Base-by-base conservation (phyloP, 2,888 invertebrate genomes). In the Cheilosia variabilis region DNA sequence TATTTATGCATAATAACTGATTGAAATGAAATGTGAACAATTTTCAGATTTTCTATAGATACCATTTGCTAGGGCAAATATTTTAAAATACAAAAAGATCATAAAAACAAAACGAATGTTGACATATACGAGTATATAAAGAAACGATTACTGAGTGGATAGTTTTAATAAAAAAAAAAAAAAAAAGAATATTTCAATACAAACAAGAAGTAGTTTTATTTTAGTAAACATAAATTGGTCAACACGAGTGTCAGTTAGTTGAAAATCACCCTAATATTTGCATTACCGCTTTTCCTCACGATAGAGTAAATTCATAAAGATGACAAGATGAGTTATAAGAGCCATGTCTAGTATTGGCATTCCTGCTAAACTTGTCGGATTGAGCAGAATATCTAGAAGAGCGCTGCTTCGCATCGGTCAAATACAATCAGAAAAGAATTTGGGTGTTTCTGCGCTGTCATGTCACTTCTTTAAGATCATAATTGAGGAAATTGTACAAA, bases 131-230 rank as follows among this genome's bases (percentile, higher is more conserved):
- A 45, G 65, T 58, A 57, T 65, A 62, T 19, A 69, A 37, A 62
- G 55, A 52, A 72, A 55, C 17, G 58, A 72, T 66, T 68, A 79
- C 45, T 71, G 65, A 86, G 52, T 76, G 79, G 52, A 72, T 77
- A 72, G 81, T 81, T 86, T 77, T 81, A 86, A 86, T 86, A 81
- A 86, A 84, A 45, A 45, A 0, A 27, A 45, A 60, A 58, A 47
- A 24, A 53, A 53, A 13, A n/a, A 71, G 43, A 77, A 71, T 52
- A 52, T 76, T 75, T 76, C 55, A 75, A 68, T 47, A 68, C 27
- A 53, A 10, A 34, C 5, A 7, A 37, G 6, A 22, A 15, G 19
- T 53, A n/a, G 34, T 63, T 53, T 73, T 50, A 31, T 31, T 55
- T 55, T n/a, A n/a, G 27, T 9, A 17, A n/a, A 52, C 2, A 24